Conservation (phyloP, 2,888 invertebrate genomes). For the Eupithecia tripunctaria region DNA sequence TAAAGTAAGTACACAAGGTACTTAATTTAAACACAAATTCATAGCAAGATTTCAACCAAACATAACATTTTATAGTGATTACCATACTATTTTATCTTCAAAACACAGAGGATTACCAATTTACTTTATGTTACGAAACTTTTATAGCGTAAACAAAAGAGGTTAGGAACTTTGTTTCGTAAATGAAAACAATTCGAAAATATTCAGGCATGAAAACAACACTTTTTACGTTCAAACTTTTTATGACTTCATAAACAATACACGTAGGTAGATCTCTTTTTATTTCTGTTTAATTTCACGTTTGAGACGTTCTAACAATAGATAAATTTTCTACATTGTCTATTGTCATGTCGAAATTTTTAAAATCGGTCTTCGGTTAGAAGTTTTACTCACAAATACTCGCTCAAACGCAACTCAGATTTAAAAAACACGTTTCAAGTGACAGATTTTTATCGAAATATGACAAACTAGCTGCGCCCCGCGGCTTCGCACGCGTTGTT, state of each 20-base stretch:
- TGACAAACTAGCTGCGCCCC: no score
- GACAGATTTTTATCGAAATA: no score
- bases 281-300: conserved; percentile 22
- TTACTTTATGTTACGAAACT: conserved; percentile 11
- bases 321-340: conserved; percentile 15
- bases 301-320: conserved; percentile 18
- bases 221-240: conserved; percentile 23
- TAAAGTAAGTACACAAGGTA: neutral
- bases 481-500: no score
- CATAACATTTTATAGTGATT: neutral
- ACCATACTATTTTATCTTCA: neutral
- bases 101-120: neutral
- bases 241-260: conserved; percentile 31
- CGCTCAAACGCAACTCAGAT: no score
- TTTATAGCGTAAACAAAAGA: conserved; percentile 8
- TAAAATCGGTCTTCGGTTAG: neutral
- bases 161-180: conserved; percentile 11
- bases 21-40: neutral
- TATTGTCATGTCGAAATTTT: conserved; percentile 17
- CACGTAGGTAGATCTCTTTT: conserved; percentile 10
- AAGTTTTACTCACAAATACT: neutral
- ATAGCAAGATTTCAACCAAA: neutral
- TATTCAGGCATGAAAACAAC: conserved; percentile 23
- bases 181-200: conserved; percentile 23
- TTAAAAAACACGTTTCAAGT: no score